Percentiles rank a stretch among this genome's conserved stretches.
Conservation (phyloP, 1,140 invertebrate genomes). For the Platyura marginata region DNA sequence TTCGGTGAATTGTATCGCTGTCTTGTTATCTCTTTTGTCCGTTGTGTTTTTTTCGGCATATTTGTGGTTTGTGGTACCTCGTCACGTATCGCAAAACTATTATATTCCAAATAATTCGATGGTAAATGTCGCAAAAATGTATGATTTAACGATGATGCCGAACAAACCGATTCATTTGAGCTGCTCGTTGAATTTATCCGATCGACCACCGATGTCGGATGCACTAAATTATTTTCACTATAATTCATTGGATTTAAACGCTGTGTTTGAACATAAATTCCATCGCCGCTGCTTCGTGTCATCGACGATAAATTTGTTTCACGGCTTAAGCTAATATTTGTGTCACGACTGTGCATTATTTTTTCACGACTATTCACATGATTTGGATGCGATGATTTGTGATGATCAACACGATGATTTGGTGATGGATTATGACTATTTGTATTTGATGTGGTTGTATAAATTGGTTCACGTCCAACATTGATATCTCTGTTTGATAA, state of each 20-base stretch:
- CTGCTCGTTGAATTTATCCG: constrained; percentile 35
- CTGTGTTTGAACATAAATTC: background rate
- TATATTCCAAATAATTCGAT: background rate
- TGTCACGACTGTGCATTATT: background rate
- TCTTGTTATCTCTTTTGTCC: constrained; percentile 16
- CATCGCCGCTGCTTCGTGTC: background rate
- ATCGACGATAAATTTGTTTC: background rate
- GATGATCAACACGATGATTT: background rate
- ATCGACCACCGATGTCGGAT: constrained; percentile 5
- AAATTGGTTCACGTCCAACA: background rate
- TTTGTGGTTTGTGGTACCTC: constrained; percentile 9
- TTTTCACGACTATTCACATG: background rate
- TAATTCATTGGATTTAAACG: constrained; percentile 1
- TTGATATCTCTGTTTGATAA: background rate
- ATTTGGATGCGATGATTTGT: background rate
- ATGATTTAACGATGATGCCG: constrained; percentile 24
- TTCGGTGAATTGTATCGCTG: background rate
- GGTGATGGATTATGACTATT: background rate
- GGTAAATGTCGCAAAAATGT: background rate
- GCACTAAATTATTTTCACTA: constrained; percentile 1
- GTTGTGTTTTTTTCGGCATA: constrained; percentile 22
- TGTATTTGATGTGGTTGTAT: background rate
- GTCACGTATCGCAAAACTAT: background rate
- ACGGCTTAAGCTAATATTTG: background rate
- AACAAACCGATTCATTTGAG: constrained; percentile 54